phyloP scores from a whole-genome alignment of 2,888 invertebrate genomes.

The Thelaira solivaga region DNA sequence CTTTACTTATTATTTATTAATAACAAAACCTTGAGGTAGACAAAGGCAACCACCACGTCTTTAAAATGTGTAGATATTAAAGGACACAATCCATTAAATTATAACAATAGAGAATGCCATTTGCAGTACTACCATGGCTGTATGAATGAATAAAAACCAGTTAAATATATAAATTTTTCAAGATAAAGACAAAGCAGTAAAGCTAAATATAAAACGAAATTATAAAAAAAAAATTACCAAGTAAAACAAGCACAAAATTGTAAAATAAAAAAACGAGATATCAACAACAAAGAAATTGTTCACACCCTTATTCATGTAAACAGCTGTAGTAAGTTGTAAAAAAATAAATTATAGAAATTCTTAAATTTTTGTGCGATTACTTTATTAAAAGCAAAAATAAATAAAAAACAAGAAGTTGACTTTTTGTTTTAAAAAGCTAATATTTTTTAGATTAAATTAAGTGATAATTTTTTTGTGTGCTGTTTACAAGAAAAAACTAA shows the following conservation, averaged over 20 bases:
- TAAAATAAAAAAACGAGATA: neutral
- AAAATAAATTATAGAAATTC: neutral
- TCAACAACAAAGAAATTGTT: neutral
- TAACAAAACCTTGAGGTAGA: constrained; percentile 16
- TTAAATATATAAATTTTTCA: constrained; percentile 32
- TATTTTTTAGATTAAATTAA: no score
- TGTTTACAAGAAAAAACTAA: no score
- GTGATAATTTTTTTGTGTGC: no score
- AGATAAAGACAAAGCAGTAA: constrained; percentile 13
- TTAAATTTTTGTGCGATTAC: neutral
- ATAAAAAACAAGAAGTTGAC: no score
- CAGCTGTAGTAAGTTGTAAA: constrained; percentile 1
- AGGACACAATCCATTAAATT: constrained; percentile 45
- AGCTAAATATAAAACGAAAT: neutral
- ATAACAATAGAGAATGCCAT: constrained; percentile 52
- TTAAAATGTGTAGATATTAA: constrained; percentile 29
- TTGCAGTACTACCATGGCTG: constrained; percentile 51
- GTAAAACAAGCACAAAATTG: neutral
- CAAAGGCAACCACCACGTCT: constrained; percentile 17
- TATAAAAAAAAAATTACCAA: neutral
- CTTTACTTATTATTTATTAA: neutral
- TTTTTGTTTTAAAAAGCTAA: no score
- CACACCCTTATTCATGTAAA: constrained; percentile 14
- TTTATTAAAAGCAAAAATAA: no score
- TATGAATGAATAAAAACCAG: constrained; percentile 25